These are phyloP conservation scores for Cecropterus lyciades DNA, from an alignment of 1,140 invertebrate species.

Conservation along the genomic window DNA sequence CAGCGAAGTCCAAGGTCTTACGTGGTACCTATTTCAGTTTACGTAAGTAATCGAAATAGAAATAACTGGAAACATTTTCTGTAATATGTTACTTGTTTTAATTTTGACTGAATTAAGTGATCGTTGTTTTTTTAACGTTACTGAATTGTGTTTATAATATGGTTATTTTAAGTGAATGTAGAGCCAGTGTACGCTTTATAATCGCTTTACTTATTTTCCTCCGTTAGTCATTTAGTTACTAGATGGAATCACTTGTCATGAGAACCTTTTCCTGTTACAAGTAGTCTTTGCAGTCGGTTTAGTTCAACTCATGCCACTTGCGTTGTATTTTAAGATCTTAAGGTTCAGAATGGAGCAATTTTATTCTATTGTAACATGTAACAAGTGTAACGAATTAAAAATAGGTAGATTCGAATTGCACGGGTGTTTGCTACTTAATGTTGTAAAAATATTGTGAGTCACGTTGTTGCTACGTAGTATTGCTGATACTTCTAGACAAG, in stretches of 20 bases:
- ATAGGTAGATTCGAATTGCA: not conserved
- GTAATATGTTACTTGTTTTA: not conserved
- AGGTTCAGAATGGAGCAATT: not conserved
- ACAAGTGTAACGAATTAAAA: not conserved
- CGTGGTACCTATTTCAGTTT: conserved; percentile 52
- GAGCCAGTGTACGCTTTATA: not conserved
- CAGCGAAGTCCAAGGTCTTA: conserved; percentile 63
- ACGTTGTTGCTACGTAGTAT: not conserved
- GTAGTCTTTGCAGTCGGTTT: not conserved
- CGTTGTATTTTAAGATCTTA: not conserved
- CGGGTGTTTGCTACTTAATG: not conserved
- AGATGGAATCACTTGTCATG: not conserved
- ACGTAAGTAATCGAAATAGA: conserved; percentile 34
- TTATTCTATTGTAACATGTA: not conserved
- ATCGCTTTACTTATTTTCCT: conserved; percentile 10
- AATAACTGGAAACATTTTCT: conserved; percentile 1
- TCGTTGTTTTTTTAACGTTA: no score
- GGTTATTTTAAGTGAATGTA: not conserved
- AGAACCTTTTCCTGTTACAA: conserved; percentile 10
- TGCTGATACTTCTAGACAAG: no score
- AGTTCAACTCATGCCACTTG: not conserved
- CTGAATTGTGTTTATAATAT: not conserved
- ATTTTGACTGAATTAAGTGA: not conserved
- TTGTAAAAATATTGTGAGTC: not conserved
- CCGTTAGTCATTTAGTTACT: conserved; percentile 4